Evolutionary conservation across 2,797 vertebrate species (phyloP), one percentile per base, ranked within the genome.

Genomic region (Rhynchonycteris naso): DNA sequence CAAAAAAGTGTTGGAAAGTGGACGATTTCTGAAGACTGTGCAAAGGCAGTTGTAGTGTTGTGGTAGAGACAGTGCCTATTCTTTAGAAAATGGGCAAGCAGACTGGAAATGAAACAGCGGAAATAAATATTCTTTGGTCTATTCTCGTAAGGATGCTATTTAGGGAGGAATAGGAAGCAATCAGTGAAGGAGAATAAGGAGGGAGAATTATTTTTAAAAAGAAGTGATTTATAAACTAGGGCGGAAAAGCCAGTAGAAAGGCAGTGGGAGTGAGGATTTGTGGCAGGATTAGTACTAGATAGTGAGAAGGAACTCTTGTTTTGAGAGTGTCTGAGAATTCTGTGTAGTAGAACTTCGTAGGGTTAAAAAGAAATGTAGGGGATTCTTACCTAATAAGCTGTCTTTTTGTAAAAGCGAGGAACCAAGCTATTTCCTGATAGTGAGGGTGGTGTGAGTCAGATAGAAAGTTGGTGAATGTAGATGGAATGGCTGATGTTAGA

Each of bases 291-390:
- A 88, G 28, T 18, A 58, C n/a, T 52, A 12, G 43, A 43, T 18
- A 82, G 24, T 26, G 19, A 76, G 71, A 69, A 18, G 6, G 5
- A 75, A 58, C 26, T 68, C 38, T 50, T 69, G 24, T 59, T 63
- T 93, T n/a, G 35, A 89, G 69, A 82, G 47, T 5, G 8, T 79
- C 38, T 58, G 83, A 96, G n/a, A 93, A 72, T 80, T 84, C 80
- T 58, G 52, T 7, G 33, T 52, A 81, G 59, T 52, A 81, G 59
- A 87, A 93, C 83, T 12, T 56, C 52, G 63, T 30, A 80, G 72
- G 43, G 13, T 66, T 28, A 88, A 84, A 79, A 15, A 54, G 50
- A 83, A 90, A 71, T 28, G 24, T 74, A 69, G 38, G 79, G 16
- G 50, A 26, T 65, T 69, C 16, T 74, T 61, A 54, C 1, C 18